Conservation (phyloP, 2,888 invertebrate genomes). For the Nomada hirtipes region DNA sequence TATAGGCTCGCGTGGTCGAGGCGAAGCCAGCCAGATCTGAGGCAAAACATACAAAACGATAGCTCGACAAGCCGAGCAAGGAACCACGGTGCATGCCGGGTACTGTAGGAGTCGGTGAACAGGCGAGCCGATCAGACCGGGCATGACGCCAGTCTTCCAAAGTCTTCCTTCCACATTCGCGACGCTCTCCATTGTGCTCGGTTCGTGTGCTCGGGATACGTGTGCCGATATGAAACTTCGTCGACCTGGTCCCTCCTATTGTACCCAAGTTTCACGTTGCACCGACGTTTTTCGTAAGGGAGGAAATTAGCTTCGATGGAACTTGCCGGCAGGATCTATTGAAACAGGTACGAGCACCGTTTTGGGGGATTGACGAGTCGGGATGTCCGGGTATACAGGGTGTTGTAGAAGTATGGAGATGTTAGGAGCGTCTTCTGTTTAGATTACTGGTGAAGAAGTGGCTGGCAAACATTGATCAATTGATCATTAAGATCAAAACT, state of each 20-base stretch:
- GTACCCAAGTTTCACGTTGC: not conserved
- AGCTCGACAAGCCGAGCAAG: slow-evolving; percentile 62
- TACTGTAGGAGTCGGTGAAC: slow-evolving; percentile 64
- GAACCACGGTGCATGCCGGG: slow-evolving; percentile 68
- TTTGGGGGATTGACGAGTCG: not conserved
- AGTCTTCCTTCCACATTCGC: slow-evolving; percentile 60
- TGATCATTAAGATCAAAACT: no score
- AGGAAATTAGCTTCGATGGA: not conserved
- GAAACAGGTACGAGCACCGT: slow-evolving; percentile 20
- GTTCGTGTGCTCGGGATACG: slow-evolving; percentile 5
- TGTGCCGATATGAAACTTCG: not conserved
- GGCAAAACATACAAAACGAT: slow-evolving; percentile 68
- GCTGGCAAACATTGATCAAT: no score
- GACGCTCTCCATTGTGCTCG: slow-evolving; percentile 48
- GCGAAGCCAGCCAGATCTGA: slow-evolving; percentile 61
- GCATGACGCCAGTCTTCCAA: slow-evolving; percentile 74
- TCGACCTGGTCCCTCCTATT: not conserved
- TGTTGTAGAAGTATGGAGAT: no score
- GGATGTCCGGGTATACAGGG: no score
- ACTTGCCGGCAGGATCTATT: slow-evolving; percentile 3
- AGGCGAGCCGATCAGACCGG: slow-evolving; percentile 63
- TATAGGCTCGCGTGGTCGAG: slow-evolving; percentile 56
- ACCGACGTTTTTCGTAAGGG: not conserved
- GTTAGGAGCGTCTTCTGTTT: no score
- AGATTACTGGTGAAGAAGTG: no score